phyloP scores from a whole-genome alignment of 2,888 invertebrate species.

The Philereme transversata region DNA sequence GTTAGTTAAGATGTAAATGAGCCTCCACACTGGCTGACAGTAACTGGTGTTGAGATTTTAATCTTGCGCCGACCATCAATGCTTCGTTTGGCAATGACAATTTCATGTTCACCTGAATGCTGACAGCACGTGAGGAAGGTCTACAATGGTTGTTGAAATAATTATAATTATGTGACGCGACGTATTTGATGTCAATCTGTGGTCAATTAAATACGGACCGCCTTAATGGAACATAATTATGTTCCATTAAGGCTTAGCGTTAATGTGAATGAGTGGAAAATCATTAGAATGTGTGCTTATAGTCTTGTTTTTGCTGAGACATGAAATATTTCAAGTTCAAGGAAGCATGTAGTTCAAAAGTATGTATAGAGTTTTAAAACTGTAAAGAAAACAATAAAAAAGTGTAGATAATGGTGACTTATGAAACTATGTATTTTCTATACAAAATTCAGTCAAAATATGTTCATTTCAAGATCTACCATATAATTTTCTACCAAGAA shows the following conservation, averaged over 20 bases:
- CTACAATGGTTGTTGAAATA: conserved; percentile 78
- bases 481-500: too few species aligned
- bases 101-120: conserved; percentile 1
- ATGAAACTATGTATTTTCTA: too few species aligned
- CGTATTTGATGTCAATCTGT: conserved; percentile 69
- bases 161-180: conserved; percentile 51
- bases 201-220: conserved; percentile 78
- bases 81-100: background rate
- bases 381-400: background rate
- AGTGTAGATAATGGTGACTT: too few species aligned
- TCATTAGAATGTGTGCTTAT: conserved; percentile 56
- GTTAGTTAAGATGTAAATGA: conserved; percentile 62
- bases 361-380: background rate
- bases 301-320: conserved; percentile 44
- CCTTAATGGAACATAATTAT: too few species aligned
- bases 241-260: conserved; percentile 64
- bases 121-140: conserved; percentile 18
- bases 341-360: background rate
- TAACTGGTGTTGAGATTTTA: background rate
- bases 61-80: background rate
- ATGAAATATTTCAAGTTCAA: conserved; percentile 30
- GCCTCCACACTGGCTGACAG: conserved; percentile 21
- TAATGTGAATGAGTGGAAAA: conserved; percentile 54
- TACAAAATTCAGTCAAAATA: too few species aligned
- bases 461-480: too few species aligned